These are phyloP conservation scores for Halcyon leucocephala DNA, from an alignment of 2,797 vertebrate genomes.

Conservation along the genomic window DNA sequence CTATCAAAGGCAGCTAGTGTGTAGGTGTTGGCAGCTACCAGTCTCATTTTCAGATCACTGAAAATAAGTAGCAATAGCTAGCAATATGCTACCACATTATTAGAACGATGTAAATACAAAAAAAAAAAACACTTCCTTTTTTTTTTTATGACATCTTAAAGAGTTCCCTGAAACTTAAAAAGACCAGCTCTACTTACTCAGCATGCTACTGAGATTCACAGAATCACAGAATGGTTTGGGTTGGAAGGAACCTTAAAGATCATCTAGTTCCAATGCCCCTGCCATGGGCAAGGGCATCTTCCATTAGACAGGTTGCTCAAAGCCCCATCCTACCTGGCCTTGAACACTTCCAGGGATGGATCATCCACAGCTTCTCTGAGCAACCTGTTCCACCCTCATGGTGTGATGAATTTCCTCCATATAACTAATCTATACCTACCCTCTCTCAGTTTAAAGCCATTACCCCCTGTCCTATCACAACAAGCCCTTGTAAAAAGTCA, in stretches of 20 bases:
- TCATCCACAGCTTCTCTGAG: neutral
- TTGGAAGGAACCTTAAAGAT: neutral
- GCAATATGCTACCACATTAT: neutral
- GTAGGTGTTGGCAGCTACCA: neutral
- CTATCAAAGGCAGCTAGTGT: neutral
- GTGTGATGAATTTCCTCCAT: neutral
- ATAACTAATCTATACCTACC: neutral
- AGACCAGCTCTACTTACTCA: neutral
- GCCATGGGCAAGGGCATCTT: neutral
- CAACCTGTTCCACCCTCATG: neutral
- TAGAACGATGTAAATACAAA: neutral
- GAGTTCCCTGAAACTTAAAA: neutral
- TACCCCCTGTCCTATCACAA: too few species aligned
- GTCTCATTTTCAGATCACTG: neutral
- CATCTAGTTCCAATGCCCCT: neutral
- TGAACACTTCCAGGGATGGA: neutral
- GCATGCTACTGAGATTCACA: rapidly evolving
- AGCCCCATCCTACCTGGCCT: neutral
- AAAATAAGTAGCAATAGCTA: neutral
- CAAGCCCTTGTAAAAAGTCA: neutral
- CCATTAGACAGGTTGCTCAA: neutral
- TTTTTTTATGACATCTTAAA: neutral
- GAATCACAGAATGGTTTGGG: neutral
- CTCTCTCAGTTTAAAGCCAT: neutral
- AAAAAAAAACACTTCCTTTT: neutral